phyloP scores from a whole-genome alignment of 2,797 vertebrate species.

The Neosilurus hyrtlii region DNA sequence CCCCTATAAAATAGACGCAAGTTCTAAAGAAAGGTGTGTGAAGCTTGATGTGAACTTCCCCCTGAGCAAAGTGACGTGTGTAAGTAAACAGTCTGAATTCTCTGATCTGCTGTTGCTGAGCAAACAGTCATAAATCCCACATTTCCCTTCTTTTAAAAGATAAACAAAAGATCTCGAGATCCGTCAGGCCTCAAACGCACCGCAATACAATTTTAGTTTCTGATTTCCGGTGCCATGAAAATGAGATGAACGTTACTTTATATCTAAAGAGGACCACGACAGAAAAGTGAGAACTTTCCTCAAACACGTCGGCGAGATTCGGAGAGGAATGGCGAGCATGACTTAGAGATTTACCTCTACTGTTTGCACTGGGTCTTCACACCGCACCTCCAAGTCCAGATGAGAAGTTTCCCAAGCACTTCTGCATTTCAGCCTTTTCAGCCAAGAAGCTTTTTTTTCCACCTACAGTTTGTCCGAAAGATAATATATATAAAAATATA shows the following conservation, averaged over 20 bases:
- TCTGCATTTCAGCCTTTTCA: slow-evolving; percentile 4
- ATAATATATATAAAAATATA: background rate
- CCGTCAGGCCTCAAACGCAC: background rate
- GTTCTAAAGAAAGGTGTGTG: slow-evolving; percentile 12
- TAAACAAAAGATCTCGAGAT: background rate
- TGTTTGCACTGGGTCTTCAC: slow-evolving; percentile 80
- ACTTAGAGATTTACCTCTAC: slow-evolving; percentile 73
- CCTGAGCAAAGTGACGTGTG: slow-evolving; percentile 72
- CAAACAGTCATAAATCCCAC: slow-evolving; percentile 71
- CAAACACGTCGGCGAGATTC: slow-evolving; percentile 45
- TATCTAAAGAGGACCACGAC: background rate
- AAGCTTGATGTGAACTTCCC: slow-evolving; percentile 49
- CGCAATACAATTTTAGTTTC: background rate
- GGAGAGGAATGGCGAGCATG: slow-evolving; percentile 57
- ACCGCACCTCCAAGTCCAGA: slow-evolving; percentile 72
- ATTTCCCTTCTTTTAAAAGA: slow-evolving; percentile 47
- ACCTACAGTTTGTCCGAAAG: background rate
- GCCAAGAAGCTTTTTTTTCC: background rate
- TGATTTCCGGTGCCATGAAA: background rate
- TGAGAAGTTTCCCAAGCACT: slow-evolving; percentile 87
- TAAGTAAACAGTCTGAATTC: slow-evolving; percentile 76
- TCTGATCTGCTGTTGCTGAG: slow-evolving; percentile 70
- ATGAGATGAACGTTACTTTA: background rate
- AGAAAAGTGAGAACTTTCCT: slow-evolving; percentile 34
- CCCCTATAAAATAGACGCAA: background rate